Conservation (phyloP, 2,888 invertebrate species). For the Ceriagrion tenellum region DNA sequence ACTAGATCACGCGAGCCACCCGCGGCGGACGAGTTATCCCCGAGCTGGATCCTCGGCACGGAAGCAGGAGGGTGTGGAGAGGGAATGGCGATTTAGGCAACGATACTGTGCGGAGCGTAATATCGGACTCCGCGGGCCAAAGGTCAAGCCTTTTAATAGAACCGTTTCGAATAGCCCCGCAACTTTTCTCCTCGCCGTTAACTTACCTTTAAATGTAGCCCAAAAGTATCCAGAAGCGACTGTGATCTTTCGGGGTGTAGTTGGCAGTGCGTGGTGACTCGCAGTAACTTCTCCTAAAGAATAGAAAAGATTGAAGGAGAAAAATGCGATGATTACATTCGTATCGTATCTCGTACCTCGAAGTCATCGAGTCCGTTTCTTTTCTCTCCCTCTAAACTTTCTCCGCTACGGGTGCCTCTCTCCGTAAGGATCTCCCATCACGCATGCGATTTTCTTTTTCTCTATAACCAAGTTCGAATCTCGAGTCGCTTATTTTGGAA, state of each 20-base stretch:
- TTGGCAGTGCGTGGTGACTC: background rate
- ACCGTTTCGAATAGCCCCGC: background rate
- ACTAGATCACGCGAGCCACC: background rate
- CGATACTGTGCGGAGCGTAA: background rate
- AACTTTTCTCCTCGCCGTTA: background rate
- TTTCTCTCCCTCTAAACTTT: background rate
- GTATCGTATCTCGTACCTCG: background rate
- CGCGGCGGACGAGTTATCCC: background rate
- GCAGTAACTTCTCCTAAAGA: background rate
- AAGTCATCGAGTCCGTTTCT: background rate
- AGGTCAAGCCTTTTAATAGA: background rate
- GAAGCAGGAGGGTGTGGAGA: background rate
- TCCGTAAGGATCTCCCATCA: background rate
- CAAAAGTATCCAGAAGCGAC: background rate
- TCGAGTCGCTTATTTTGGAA: background rate
- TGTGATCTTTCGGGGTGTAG: background rate
- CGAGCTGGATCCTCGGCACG: background rate
- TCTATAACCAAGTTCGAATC: background rate
- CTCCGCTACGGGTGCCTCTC: background rate
- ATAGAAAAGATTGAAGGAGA: background rate
- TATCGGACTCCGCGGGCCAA: background rate
- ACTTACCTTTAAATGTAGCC: background rate
- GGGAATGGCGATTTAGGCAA: background rate
- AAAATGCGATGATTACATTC: background rate
- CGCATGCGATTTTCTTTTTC: background rate